Conservation (phyloP, 2,888 invertebrate species). For the Hirtodrosophila cameraria region DNA sequence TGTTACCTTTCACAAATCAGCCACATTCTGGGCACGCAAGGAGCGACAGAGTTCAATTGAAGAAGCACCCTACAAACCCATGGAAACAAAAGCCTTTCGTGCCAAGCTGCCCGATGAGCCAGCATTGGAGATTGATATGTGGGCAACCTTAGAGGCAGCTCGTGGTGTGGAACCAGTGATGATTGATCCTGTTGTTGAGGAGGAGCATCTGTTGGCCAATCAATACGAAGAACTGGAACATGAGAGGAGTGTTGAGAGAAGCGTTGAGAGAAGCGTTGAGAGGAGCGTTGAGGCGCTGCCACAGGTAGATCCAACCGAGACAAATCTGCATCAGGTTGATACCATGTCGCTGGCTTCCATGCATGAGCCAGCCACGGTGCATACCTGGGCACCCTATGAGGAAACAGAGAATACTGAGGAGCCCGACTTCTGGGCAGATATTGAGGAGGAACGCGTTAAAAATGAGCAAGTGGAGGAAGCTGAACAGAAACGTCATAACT, state of each 20-base stretch:
- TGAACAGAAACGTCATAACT: conserved; percentile 80
- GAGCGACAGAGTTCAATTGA: conserved; percentile 76
- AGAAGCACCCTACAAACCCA: conserved; percentile 74
- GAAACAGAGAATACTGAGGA: conserved; percentile 40
- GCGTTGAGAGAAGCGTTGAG: too few species aligned
- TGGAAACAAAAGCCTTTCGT: conserved; percentile 68
- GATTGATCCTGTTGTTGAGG: conserved; percentile 71
- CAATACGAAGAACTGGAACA: conserved; percentile 65
- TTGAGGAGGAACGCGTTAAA: conserved; percentile 52
- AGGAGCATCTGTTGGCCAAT: conserved; percentile 61
- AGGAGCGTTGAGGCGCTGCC: neutral
- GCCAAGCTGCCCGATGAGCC: conserved; percentile 73
- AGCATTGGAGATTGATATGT: conserved; percentile 65
- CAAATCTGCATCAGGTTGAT: conserved; percentile 46
- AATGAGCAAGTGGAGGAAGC: conserved; percentile 66
- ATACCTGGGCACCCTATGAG: conserved; percentile 53
- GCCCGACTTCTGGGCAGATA: conserved; percentile 71
- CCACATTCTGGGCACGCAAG: conserved; percentile 77
- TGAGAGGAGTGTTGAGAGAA: too few species aligned
- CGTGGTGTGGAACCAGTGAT: conserved; percentile 72
- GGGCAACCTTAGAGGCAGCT: conserved; percentile 73
- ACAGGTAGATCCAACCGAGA: conserved; percentile 5
- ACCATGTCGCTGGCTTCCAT: conserved; percentile 69
- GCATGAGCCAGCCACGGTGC: conserved; percentile 66
- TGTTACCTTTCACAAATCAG: conserved; percentile 79